Evolutionary conservation across 2,888 invertebrate genomes (phyloP), one percentile per base, ranked within the genome.

Genomic region (Thymelicus sylvestris): DNA sequence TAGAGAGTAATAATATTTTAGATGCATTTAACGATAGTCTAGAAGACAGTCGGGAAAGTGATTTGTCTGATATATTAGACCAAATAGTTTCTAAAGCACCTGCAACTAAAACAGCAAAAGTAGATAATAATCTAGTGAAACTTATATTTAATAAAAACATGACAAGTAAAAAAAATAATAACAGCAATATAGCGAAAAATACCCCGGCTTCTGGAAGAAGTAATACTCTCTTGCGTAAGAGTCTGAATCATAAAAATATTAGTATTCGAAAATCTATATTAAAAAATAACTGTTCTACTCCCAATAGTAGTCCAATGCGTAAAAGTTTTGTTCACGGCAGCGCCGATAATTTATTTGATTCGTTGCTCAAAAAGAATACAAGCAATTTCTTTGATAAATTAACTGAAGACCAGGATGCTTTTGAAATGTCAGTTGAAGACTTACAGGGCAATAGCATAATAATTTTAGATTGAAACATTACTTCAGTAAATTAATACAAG

Each of bases 401-500:
- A 66, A 89, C 89, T 1, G 91, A 87, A 61, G 92, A 91, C 50
- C 85, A 90, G n/a, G 96, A 96, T 83, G 93, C 94, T 12, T 96
- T 96, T 80, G 96, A 96, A 84, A 91, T 94, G 79, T 94, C 95
- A 5, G 83, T 96, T 74, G 92, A 94, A 68, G 80, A 86, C 68
- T 91, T 89, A 76, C 82, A 87, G 66, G 84, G 82, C 71, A 84
- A 82, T 77, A 84, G 80, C 52, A 24, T 65, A 5, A 77, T 83
- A 62, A 7, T 15, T 64, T n/a, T 63, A 38, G 69, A 69, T 64
- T 69, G 19, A 69, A 48, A 39, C 31, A 31, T 31, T 31, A 5
- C 31, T 31, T 31, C 3, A 31, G 31, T 31, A 41, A 41, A 41
- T 41, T 41, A 41, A 0, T 41, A 41, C 41, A 41, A 41, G 41